Conservation (phyloP, 2,888 invertebrate genomes). For the Acanthoscelides obtectus region DNA sequence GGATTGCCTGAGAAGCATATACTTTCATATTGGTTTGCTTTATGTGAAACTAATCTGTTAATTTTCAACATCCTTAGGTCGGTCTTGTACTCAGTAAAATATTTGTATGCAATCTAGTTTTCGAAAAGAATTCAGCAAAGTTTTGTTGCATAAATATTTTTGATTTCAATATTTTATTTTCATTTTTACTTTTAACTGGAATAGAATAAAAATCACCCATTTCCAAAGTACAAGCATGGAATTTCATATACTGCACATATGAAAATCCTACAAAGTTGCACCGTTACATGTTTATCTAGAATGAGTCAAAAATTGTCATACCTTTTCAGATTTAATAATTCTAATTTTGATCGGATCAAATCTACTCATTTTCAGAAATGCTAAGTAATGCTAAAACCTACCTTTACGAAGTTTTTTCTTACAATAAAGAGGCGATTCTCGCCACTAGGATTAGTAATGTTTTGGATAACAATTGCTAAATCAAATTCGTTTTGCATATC, state of each 20-base stretch:
- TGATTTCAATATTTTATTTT: too few relatives aligned
- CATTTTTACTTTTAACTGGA: too few relatives aligned
- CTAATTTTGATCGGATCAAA: constrained; percentile 16
- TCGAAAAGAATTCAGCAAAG: too few relatives aligned
- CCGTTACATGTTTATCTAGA: background rate
- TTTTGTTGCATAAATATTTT: too few relatives aligned
- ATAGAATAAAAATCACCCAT: constrained; percentile 5
- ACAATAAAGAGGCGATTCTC: background rate
- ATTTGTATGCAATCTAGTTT: too few relatives aligned
- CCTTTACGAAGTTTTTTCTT: constrained; percentile 15
- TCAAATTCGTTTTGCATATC: background rate
- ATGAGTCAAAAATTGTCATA: constrained; percentile 20
- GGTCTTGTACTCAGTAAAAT: too few relatives aligned
- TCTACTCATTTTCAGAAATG: constrained; percentile 13
- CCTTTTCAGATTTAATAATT: constrained; percentile 21
- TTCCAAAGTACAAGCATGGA: constrained; percentile 15
- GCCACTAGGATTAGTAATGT: background rate
- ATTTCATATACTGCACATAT: constrained; percentile 11
- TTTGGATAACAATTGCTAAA: background rate
- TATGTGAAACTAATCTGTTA: too few relatives aligned
- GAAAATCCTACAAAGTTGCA: background rate
- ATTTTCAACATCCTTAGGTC: too few relatives aligned
- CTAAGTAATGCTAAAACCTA: constrained; percentile 17
- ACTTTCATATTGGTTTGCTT: too few relatives aligned
- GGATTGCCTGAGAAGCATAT: too few relatives aligned